Evolutionary conservation across 2,888 invertebrate species (phyloP), one percentile per base, ranked within the genome.

Genomic region (Drosophila acutilabella): DNA sequence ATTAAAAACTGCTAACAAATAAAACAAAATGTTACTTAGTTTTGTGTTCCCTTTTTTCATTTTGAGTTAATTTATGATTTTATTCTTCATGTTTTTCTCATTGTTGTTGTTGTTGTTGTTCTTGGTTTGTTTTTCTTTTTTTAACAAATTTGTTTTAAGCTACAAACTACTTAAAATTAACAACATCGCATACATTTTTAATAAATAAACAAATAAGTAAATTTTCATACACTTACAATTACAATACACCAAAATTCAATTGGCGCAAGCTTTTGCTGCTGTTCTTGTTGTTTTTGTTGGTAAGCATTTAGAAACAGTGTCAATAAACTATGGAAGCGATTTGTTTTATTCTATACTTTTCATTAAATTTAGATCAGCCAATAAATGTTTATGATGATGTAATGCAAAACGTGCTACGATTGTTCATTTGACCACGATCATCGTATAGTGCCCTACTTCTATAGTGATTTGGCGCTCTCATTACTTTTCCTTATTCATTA

Each of bases 151-250:
- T 73, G 42, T 61, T 71, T 65, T 54, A 75, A 66, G 59, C 83
- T 88, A 86, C 71, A 80, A 68, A 71, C 87, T 82, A 86, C 82
- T 88, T 88, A 82, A 60, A 86, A 65, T 80, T 82, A 82, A 68
- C 86, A 82, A 88, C 89, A 76, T 80, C 83, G 83, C 82, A 71
- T 67, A 86, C 80, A 71, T 70, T 67, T 78, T 70, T 60, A 78
- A 84, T 84, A 71, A 81, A 83, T 72, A 81, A 84, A 74, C 78
- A 87, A 70, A 71, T 83, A 64, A 48, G 36, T 44, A n/a, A 26
- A 48, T 80, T 64, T 41, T 50, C 60, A 20, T 53, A 67, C 65
- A 86, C 74, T 70, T 85, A 81, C 65, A 87, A 71, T 76, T 76
- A 70, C 51, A 83, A 62, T 64, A 51, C 48, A 36, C 36, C 36